Evolutionary conservation across 2,888 invertebrate species (phyloP), one percentile per base, ranked within the genome.

Genomic region (Agonopterix arenella): DNA sequence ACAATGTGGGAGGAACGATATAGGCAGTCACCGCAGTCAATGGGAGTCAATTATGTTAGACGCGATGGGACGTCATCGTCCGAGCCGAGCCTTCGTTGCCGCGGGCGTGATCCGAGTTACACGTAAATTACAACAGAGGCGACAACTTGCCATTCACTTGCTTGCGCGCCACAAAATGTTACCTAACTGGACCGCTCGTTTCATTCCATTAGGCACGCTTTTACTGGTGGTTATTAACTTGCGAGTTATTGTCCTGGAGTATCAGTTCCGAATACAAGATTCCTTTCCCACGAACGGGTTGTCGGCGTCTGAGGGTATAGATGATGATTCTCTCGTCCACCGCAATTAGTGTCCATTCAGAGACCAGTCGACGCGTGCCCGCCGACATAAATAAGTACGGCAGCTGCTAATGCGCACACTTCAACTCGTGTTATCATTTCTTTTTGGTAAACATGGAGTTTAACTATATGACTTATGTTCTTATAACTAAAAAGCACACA

Each of bases 301-400:
- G 69, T 60, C 62, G 61, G 64, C 54, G 59, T 68, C 66, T 66
- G 61, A 64, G 58, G 54, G 54, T 67, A 61, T 61, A 63, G 68
- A 73, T 66, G 68, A 62, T 69, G 68, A 66, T 67, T 68, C 62
- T 63, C 69, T 70, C 71, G 70, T 78, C 74, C 69, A 65, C 69
- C 62, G 70, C 76, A 84, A 84, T 84, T 82, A 82, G 70, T 71
- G 73, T 61, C 73, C 80, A 84, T 84, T 82, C 72, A 82, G 61
- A 63, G 63, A 60, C 55, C 66, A 61, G 66, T 61, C 62, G 67
- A 76, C 78, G 75, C 80, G 80, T 82, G 82, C 81, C 73, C 62
- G 57, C 70, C 57, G 66, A 70, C 67, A 67, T 63, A 68, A 72
- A 69, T 68, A 64, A 66, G 58, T 66, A 63, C 61, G 55, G 67